Conservation (phyloP, 2,113 vertebrate genomes). For the Pelodiscus sinensis region DNA sequence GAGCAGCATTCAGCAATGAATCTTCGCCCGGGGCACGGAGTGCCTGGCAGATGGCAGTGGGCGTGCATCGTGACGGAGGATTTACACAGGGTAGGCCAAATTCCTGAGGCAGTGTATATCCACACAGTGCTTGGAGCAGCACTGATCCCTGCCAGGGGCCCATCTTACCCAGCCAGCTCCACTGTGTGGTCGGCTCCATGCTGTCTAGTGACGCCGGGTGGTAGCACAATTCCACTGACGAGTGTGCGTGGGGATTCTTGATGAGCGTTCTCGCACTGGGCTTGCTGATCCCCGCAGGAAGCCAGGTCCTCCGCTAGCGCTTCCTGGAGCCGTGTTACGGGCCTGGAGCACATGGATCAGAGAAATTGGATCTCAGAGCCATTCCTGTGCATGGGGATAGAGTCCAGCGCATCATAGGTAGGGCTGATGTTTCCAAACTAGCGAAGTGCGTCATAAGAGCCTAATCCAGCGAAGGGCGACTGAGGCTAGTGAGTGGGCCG, state of each 20-base stretch:
- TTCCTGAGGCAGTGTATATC: not conserved
- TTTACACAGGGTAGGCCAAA: not conserved
- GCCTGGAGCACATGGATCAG: not conserved
- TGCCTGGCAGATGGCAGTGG: conserved; percentile 61
- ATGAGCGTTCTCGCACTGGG: not conserved
- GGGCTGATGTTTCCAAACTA: not conserved
- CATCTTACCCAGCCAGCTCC: not conserved
- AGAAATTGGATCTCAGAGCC: not conserved
- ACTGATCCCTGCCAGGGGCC: accelerated
- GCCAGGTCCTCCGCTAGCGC: not conserved
- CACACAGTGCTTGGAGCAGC: not conserved
- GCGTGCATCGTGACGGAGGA: not conserved
- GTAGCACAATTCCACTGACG: not conserved
- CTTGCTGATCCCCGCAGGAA: not conserved
- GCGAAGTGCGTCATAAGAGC: not conserved
- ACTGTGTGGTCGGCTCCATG: not conserved
- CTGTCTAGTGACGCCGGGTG: not conserved
- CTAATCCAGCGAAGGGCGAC: no score
- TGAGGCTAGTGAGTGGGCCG: no score
- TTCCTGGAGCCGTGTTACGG: not conserved
- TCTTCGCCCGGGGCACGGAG: conserved; percentile 46
- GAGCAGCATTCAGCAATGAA: conserved; percentile 59
- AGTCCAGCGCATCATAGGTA: not conserved
- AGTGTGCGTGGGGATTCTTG: not conserved
- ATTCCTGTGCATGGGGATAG: not conserved